Percentiles rank a stretch among this genome's conserved stretches.
Evolutionary conservation across 2,888 invertebrate species (phyloP).

Genomic region (Diadegma fenestrale): DNA sequence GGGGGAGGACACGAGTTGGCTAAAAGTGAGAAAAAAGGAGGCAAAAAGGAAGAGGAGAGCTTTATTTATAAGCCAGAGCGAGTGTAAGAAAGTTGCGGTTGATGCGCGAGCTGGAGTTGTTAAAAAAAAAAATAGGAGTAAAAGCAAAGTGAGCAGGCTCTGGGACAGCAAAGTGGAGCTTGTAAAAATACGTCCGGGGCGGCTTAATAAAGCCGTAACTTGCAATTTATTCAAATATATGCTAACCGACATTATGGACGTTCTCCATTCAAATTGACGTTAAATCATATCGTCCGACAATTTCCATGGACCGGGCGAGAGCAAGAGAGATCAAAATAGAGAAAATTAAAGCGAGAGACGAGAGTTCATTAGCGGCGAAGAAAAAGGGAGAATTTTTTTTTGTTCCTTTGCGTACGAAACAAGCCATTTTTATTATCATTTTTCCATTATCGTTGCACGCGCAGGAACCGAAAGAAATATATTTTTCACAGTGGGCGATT

Average conservation of each 20-base stretch:
- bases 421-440: conserved; percentile 66
- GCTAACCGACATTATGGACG: conserved; percentile 79
- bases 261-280: conserved; percentile 78
- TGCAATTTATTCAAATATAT: conserved; percentile 82
- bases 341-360: conserved; percentile 13
- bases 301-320: conserved; percentile 73
- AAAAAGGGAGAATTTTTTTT: conserved; percentile 47
- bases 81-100: conserved; percentile 66
- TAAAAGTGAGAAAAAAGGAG: conserved; percentile 6
- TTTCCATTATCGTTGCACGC: conserved; percentile 63
- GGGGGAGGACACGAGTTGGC: background rate
- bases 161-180: conserved; percentile 69
- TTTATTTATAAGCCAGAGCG: conserved; percentile 69
- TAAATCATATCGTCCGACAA: conserved; percentile 77
- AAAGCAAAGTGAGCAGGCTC: conserved; percentile 27
- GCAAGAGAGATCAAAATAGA: conserved; percentile 19
- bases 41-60: conserved; percentile 45
- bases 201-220: conserved; percentile 80
- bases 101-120: conserved; percentile 33
- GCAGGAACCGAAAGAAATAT: conserved; percentile 42
- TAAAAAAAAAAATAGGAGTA: conserved; percentile 37
- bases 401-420: background rate
- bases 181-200: conserved; percentile 78
- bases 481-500: background rate
- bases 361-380: conserved; percentile 15